Evolutionary conservation across 2,888 invertebrate genomes (phyloP).

Genomic region (Drosophila prolongata): DNA sequence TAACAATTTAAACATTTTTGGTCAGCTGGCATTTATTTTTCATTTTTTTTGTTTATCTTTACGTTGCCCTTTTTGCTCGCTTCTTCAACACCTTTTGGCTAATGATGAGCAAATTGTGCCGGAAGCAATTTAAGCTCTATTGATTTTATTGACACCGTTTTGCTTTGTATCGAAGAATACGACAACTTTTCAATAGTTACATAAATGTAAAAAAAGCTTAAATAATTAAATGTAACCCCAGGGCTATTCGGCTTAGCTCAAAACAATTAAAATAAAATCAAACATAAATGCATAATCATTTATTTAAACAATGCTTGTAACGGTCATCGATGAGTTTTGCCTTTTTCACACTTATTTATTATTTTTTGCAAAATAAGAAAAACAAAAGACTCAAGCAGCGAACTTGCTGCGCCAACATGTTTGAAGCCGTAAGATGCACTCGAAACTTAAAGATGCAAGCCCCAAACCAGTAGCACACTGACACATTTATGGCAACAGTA

Average conservation of each 20-base stretch:
- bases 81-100: conserved; percentile 60
- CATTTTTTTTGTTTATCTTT: conserved; percentile 13
- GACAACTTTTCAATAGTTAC: conserved; percentile 29
- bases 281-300: conserved; percentile 55
- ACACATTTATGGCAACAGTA: conserved; percentile 58
- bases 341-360: conserved; percentile 30
- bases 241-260: conserved; percentile 21
- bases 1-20: conserved; percentile 16
- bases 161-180: conserved; percentile 33
- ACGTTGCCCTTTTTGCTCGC: conserved; percentile 18
- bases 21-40: conserved; percentile 7
- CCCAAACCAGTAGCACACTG: conserved; percentile 52
- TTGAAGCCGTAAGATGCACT: conserved; percentile 43
- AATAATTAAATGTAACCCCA: conserved; percentile 20
- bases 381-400: conserved; percentile 75
- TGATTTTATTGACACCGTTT: conserved; percentile 74
- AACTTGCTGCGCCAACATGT: conserved; percentile 67
- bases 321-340: conserved; percentile 48
- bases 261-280: conserved; percentile 40
- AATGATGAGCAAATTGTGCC: conserved; percentile 72
- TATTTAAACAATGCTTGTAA: conserved; percentile 53
- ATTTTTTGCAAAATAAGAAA: conserved; percentile 13
- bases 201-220: conserved; percentile 21
- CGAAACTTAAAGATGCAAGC: conserved; percentile 28
- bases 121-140: conserved; percentile 66